A percentile compares a stretch with the other conserved stretches of the same genome.
These are phyloP conservation scores for Hemibagrus guttatus DNA, from an alignment of 2,797 vertebrate genomes.

Conservation along the genomic window DNA sequence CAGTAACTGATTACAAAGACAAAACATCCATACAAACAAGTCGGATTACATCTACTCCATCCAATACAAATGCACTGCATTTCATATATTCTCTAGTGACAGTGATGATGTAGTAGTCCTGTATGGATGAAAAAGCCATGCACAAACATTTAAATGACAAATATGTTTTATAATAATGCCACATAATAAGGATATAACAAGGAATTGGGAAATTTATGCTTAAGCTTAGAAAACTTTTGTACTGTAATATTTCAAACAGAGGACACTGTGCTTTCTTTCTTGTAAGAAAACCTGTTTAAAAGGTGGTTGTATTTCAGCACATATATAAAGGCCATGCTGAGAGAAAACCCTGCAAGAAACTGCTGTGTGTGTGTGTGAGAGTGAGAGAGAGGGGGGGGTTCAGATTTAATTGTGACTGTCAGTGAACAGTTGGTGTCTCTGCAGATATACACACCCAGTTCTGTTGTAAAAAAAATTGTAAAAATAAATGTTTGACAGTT, in stretches of 20 bases:
- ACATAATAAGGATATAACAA: background rate
- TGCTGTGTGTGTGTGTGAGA: background rate
- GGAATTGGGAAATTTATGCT: background rate
- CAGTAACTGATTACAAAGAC: background rate
- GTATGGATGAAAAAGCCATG: background rate
- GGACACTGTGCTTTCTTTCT: background rate
- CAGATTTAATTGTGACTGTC: background rate
- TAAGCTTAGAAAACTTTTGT: background rate
- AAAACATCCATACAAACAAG: background rate
- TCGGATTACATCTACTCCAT: background rate
- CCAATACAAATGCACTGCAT: background rate
- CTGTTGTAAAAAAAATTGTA: background rate
- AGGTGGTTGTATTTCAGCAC: background rate
- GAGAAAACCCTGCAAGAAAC: background rate
- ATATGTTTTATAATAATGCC: background rate
- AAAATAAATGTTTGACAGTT: conserved; percentile 1
- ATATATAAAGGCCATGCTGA: conserved; percentile 1
- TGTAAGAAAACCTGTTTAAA: background rate
- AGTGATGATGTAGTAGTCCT: background rate
- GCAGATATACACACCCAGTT: background rate
- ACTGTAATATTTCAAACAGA: background rate
- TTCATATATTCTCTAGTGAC: background rate
- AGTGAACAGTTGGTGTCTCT: conserved; percentile 12
- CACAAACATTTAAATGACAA: background rate
- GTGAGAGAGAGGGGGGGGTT: background rate